phyloP scores from a whole-genome alignment of 2,888 invertebrate species.

The Digitonthophagus gazella region DNA sequence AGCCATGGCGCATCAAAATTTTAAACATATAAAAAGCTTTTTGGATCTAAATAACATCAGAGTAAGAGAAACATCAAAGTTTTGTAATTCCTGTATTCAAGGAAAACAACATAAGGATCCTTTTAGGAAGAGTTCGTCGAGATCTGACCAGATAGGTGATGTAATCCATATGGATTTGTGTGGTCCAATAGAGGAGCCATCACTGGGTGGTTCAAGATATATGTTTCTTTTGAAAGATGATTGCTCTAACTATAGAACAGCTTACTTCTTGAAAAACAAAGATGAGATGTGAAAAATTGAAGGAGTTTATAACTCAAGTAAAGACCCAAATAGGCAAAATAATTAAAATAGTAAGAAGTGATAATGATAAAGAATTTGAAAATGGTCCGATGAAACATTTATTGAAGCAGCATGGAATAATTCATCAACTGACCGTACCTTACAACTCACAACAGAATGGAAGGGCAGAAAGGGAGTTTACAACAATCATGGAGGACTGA shows the following conservation, averaged over 20 bases:
- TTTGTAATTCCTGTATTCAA: conserved; percentile 16
- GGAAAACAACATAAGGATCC: conserved; percentile 16
- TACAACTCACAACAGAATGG: conserved; percentile 42
- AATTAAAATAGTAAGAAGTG: conserved; percentile 16
- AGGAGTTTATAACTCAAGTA: conserved; percentile 9
- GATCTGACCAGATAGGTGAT: conserved; percentile 7
- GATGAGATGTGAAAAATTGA: conserved; percentile 14
- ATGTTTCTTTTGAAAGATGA: conserved; percentile 25
- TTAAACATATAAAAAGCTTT: neutral
- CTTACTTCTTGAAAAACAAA: conserved; percentile 24
- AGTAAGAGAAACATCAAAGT: neutral
- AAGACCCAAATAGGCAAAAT: conserved; percentile 9
- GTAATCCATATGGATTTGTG: conserved; percentile 23
- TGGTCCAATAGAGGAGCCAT: conserved; percentile 25
- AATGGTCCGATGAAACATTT: conserved; percentile 11
- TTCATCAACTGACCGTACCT: conserved; percentile 12
- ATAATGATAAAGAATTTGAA: conserved; percentile 18
- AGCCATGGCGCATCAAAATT: conserved; percentile 10
- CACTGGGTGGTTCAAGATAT: conserved; percentile 24
- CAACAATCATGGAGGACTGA: conserved; percentile 45
- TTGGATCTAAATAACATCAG: neutral
- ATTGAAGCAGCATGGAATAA: conserved; percentile 4
- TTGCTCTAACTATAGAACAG: conserved; percentile 18
- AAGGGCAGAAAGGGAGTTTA: conserved; percentile 42
- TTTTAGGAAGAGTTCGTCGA: neutral